A percentile compares a stretch with the other conserved stretches of the same genome.
Conservation (phyloP, 2,113 vertebrate genomes). For the Microcebus ravelobensis region DNA sequence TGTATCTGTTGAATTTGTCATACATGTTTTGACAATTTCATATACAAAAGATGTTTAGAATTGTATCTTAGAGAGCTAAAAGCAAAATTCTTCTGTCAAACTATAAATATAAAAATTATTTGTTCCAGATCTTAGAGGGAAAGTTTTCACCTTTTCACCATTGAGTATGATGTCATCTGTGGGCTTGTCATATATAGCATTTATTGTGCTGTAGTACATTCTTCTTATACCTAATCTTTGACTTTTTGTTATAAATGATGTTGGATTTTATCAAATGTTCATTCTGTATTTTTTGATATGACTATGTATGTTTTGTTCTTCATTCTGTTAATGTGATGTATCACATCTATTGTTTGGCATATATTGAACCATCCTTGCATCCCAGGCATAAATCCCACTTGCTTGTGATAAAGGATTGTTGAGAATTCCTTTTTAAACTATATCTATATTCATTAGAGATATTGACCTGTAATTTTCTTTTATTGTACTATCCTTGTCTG, state of each 20-base stretch:
- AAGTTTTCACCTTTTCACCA: not conserved
- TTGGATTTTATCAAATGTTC: not conserved
- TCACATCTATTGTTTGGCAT: not conserved
- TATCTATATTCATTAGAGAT: not conserved
- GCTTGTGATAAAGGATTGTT: not conserved
- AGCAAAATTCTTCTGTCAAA: not conserved
- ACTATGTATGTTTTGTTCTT: not conserved
- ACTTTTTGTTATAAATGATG: not conserved
- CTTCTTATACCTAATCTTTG: not conserved
- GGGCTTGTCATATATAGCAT: fast-evolving
- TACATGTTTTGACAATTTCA: not conserved
- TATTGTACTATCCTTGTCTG: not conserved
- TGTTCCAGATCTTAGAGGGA: not conserved
- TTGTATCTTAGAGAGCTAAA: not conserved
- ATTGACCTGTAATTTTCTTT: not conserved
- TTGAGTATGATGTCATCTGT: not conserved
- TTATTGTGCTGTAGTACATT: fast-evolving
- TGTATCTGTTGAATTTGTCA: not conserved
- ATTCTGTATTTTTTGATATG: not conserved
- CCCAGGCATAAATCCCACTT: not conserved
- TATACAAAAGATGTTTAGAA: not conserved
- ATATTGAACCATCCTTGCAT: not conserved
- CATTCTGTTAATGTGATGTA: not conserved
- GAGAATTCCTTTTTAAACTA: not conserved
- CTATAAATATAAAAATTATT: not conserved